Percentiles rank a stretch among this genome's conserved stretches.
These are phyloP conservation scores for Clupea harengus DNA, from an alignment of 2,113 vertebrate genomes.

Conservation along the genomic window DNA sequence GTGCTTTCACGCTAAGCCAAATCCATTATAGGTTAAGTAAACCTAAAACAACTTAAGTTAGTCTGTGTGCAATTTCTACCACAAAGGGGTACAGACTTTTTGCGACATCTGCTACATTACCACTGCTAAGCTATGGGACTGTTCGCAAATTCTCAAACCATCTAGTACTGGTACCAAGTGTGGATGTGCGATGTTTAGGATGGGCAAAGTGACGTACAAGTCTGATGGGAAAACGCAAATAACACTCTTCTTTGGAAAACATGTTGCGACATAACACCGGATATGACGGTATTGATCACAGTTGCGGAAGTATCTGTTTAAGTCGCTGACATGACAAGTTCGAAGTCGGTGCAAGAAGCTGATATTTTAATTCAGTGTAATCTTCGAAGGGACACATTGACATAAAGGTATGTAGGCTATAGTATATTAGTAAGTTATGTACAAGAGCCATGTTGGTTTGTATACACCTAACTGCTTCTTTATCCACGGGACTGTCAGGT, in stretches of 20 bases:
- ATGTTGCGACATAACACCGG: background rate
- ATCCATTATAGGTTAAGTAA: no score
- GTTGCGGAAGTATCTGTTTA: background rate
- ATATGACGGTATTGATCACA: background rate
- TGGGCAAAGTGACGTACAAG: no score
- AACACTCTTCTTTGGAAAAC: background rate
- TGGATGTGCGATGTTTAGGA: no score
- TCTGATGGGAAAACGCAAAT: background rate
- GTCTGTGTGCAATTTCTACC: no score
- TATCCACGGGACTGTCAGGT: background rate
- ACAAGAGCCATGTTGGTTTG: background rate
- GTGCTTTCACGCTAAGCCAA: no score
- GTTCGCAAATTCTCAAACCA: no score
- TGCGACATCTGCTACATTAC: no score
- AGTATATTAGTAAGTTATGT: background rate
- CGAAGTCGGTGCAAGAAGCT: background rate
- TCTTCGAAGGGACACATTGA: background rate
- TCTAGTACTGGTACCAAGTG: no score
- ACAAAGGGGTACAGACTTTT: no score
- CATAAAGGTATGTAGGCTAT: background rate
- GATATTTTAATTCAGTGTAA: background rate
- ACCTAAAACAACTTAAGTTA: no score
- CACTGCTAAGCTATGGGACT: no score
- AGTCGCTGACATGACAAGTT: conserved; percentile 15
- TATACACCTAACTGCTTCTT: background rate